Percentiles rank a stretch among this genome's conserved stretches.
Evolutionary conservation across 2,888 invertebrate species (phyloP).

Genomic region (Caenorhabditis macrosperma): DNA sequence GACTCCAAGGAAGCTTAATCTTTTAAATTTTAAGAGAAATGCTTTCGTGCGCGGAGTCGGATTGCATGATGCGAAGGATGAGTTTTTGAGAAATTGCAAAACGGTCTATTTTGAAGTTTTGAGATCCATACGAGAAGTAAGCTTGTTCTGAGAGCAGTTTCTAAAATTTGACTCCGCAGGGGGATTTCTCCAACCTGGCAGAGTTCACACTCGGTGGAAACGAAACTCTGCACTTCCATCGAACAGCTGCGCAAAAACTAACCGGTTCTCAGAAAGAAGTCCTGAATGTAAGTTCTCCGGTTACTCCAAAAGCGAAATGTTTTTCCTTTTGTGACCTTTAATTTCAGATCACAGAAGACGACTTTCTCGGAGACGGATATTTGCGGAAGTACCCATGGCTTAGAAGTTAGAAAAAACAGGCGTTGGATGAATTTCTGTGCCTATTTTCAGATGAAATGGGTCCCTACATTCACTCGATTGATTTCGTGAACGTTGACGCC

Average conservation of each 20-base stretch:
- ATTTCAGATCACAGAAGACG: constrained; percentile 40
- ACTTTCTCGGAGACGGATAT: constrained; percentile 50
- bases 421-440: too few species aligned
- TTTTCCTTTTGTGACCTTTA: neutral
- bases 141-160: too few species aligned
- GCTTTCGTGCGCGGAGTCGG: constrained; percentile 33
- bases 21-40: constrained; percentile 26
- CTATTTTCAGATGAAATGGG: constrained; percentile 26
- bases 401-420: neutral
- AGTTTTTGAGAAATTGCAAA: constrained; percentile 17
- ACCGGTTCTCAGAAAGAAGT: constrained; percentile 29
- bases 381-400: constrained; percentile 23
- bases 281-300: constrained; percentile 27
- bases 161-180: constrained; percentile 15
- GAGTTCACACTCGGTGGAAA: constrained; percentile 41
- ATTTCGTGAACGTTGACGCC: constrained; percentile 31
- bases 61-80: constrained; percentile 28
- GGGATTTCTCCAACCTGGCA: constrained; percentile 37
- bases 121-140: constrained; percentile 22
- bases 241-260: constrained; percentile 19
- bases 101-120: constrained; percentile 41
- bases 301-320: too few species aligned
- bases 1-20: neutral
- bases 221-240: constrained; percentile 51
- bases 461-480: constrained; percentile 29